These are phyloP conservation scores for Trachelus stipa DNA, from an alignment of 2,888 invertebrate species.

Conservation along the genomic window DNA sequence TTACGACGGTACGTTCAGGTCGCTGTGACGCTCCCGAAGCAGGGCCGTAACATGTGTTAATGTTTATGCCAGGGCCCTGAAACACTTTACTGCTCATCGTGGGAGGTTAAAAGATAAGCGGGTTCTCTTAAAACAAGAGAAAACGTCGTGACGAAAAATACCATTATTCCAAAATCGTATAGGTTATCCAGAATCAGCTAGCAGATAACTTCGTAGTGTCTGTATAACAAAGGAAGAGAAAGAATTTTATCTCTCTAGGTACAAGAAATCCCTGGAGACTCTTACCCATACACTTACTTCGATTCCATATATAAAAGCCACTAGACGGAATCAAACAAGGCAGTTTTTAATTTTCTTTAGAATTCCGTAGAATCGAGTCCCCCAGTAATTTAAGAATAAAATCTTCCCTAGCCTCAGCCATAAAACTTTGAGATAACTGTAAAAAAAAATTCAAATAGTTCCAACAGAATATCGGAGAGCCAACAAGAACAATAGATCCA, in stretches of 20 bases:
- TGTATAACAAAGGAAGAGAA: neutral
- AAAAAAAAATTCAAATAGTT: neutral
- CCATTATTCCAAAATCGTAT: neutral
- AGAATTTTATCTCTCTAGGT: too few species aligned
- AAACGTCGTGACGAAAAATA: neutral
- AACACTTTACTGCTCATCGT: slow-evolving; percentile 9
- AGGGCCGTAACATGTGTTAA: slow-evolving; percentile 12
- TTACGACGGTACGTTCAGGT: neutral
- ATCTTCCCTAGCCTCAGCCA: neutral
- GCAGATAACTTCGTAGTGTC: neutral
- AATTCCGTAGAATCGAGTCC: neutral
- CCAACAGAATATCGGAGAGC: neutral
- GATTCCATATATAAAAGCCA: neutral
- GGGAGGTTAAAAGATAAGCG: slow-evolving; percentile 10
- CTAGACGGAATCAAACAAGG: neutral
- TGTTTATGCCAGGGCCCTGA: slow-evolving; percentile 7
- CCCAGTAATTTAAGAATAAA: neutral
- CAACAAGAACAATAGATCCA: neutral
- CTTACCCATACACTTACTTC: neutral
- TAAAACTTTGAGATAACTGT: neutral
- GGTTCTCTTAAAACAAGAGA: neutral
- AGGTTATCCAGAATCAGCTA: neutral
- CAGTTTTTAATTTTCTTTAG: neutral
- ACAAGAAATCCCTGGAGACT: neutral
- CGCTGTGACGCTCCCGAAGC: neutral